A percentile compares a stretch with the other conserved stretches of the same genome.
Conservation (phyloP, 2,888 invertebrate species). For the Loripinus fragilis region DNA sequence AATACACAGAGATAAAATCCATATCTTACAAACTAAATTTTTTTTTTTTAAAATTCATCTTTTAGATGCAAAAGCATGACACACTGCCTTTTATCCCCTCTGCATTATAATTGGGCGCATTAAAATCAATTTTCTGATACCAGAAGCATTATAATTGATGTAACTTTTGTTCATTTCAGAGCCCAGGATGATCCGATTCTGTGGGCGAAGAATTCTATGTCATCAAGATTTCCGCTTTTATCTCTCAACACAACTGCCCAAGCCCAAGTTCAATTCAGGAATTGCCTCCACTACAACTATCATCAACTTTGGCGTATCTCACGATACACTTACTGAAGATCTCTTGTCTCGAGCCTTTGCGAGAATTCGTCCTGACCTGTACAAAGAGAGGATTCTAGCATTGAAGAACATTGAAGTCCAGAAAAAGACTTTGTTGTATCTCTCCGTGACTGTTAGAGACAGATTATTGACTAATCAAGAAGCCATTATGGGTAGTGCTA, state of each 20-base stretch:
- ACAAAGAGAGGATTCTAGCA: slow-evolving; percentile 75
- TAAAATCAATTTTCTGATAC: too few species aligned
- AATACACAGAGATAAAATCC: too few species aligned
- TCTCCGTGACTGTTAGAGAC: slow-evolving; percentile 72
- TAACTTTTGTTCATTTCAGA: too few species aligned
- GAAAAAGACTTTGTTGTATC: slow-evolving; percentile 70
- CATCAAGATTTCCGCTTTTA: slow-evolving; percentile 80
- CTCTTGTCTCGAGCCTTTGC: slow-evolving; percentile 80
- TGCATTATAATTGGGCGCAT: too few species aligned
- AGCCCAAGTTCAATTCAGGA: slow-evolving; percentile 77
- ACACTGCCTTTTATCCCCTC: too few species aligned
- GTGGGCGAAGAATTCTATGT: slow-evolving; percentile 80
- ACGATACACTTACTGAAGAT: slow-evolving; percentile 81
- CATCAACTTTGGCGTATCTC: slow-evolving; percentile 80
- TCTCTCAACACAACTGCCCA: slow-evolving; percentile 75
- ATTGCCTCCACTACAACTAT: slow-evolving; percentile 79
- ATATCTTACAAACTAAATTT: too few species aligned
- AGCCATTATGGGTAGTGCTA: slow-evolving; percentile 73
- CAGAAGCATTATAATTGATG: too few species aligned
- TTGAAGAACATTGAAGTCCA: slow-evolving; percentile 74
- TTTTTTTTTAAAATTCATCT: too few species aligned
- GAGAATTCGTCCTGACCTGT: slow-evolving; percentile 78
- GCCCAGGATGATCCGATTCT: slow-evolving; percentile 80
- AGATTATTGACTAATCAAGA: slow-evolving; percentile 73
- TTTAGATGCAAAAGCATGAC: too few species aligned